These are phyloP conservation scores for Sipha maydis DNA, from an alignment of 2,888 invertebrate genomes.

Conservation along the genomic window DNA sequence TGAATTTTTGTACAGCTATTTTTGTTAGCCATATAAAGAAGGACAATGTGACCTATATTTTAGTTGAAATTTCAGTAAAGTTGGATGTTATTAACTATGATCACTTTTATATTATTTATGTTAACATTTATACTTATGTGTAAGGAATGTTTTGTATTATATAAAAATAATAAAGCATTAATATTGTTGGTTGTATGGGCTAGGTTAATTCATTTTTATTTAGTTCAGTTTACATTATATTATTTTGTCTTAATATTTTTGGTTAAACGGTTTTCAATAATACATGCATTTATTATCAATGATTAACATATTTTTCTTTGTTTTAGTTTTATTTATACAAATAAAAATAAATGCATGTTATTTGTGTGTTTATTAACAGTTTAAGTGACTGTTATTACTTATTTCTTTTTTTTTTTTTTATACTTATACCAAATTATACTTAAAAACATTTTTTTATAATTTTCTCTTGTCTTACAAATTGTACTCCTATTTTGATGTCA, in stretches of 20 bases:
- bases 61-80: conserved; percentile 28
- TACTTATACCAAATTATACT: conserved; percentile 12
- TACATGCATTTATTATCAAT: conserved; percentile 60
- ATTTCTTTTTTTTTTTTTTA: background rate
- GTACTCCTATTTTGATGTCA: background rate
- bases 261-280: conserved; percentile 61
- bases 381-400: background rate
- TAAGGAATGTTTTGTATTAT: conserved; percentile 53
- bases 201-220: conserved; percentile 60
- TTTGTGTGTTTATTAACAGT: conserved; percentile 48
- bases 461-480: background rate
- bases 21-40: conserved; percentile 54
- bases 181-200: conserved; percentile 61
- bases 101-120: conserved; percentile 60
- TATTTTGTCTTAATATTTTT: conserved; percentile 58
- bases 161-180: conserved; percentile 43
- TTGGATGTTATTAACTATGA: conserved; percentile 51
- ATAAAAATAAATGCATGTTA: conserved; percentile 49
- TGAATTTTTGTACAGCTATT: conserved; percentile 60
- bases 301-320: conserved; percentile 52
- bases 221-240: conserved; percentile 56
- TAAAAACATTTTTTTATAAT: background rate
- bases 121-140: conserved; percentile 55
- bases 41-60: conserved; percentile 45
- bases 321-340: conserved; percentile 49